Evolutionary conservation across 2,888 invertebrate species (phyloP), one percentile per base, ranked within the genome.

Genomic region (Anticlea derivata): DNA sequence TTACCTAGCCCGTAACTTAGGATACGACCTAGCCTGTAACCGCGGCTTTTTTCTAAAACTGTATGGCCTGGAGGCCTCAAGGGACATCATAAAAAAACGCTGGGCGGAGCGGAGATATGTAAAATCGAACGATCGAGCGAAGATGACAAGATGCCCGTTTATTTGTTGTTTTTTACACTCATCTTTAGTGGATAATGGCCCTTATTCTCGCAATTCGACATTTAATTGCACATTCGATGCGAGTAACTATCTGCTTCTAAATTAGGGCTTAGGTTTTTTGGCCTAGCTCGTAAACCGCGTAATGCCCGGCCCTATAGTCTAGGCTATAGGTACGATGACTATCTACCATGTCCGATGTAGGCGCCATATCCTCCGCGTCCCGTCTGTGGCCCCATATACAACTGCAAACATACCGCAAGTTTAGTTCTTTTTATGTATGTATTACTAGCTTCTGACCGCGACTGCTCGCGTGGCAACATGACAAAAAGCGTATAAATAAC

Each of bases 281-380:
- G 24, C 33, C 43, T 33, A 33, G 31, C 8, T 5, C 33, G 12
- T 37, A 37, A 24, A 17, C 13, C 12, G 17, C 2, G n/a, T n/a
- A 6, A 13, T 2, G 8, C 1, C 20, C 35, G 23, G 10, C 12
- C 35, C 35, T 20, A 12, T 23, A 30, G 23, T 12, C 44, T 20
- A 45, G 17, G 24, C 46, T 7, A n/a, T 13, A 31, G 31, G 23
- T 27, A 0, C 7, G 39, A 20, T 20, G n/a, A 34, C 39, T 39
- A 39, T 52, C 51, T 52, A 51, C 26, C 48, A 40, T 45, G 53
- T 54, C 53, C 53, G 53, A 49, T 54, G 53, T 27, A 13, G 49
- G 40, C 44, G 30, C 35, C 38, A 37, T 8, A 37, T 45, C 12
- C 44, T 37, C 38, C 22, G 39, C 27, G 41, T 37, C 11, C 50